Conservation (phyloP, 1,140 invertebrate species). For the Polypedilum pembai region DNA sequence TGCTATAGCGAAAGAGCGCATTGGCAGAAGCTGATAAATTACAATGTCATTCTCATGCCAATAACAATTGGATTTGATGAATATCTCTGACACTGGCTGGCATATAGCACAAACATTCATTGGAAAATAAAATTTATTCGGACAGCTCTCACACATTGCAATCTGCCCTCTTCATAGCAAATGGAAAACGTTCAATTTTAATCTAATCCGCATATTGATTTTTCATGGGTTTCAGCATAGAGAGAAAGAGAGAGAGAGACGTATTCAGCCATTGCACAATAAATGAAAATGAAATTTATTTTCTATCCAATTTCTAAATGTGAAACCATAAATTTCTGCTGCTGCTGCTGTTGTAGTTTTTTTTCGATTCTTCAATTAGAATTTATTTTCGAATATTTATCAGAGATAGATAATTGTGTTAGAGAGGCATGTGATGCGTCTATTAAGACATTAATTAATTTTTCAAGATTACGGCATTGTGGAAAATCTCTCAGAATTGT, state of each 20-base stretch:
- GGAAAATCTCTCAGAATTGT: slow-evolving; percentile 21
- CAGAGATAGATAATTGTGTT: slow-evolving; percentile 21
- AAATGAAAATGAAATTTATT: not conserved
- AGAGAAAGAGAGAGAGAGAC: no score
- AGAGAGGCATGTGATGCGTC: not conserved
- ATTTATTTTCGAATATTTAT: slow-evolving; percentile 26
- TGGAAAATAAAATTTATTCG: slow-evolving; percentile 10
- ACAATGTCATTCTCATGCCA: no score
- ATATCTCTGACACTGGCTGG: no score
- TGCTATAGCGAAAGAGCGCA: no score
- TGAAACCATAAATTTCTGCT: slow-evolving; percentile 14
- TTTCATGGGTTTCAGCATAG: not conserved
- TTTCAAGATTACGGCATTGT: slow-evolving; percentile 1
- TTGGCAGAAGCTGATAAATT: no score
- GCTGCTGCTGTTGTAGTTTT: not conserved
- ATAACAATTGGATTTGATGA: no score
- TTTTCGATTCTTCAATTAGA: slow-evolving; percentile 2
- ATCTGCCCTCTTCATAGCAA: not conserved
- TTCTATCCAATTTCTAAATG: slow-evolving; percentile 1
- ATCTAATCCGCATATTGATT: slow-evolving; percentile 11
- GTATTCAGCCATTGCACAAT: not conserved
- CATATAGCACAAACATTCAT: not conserved
- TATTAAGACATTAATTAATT: slow-evolving; percentile 28
- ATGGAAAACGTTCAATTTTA: slow-evolving; percentile 1
- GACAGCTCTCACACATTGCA: not conserved